Evolutionary conservation across 2,797 vertebrate species (phyloP), one percentile per base, ranked within the genome.

Genomic region (Streptopelia turtur): DNA sequence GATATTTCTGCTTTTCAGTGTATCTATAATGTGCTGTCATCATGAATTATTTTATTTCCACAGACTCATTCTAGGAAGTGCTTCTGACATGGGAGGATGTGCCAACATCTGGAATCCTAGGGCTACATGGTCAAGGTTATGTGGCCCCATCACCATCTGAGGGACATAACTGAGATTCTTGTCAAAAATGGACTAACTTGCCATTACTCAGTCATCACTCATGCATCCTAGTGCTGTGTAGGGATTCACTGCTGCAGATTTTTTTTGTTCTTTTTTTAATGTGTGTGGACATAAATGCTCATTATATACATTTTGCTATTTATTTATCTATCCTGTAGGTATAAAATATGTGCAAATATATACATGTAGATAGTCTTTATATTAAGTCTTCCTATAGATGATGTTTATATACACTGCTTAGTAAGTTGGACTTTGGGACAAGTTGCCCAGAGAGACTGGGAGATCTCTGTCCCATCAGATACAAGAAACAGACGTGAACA

Each of bases 151-250:
- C 72, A 43, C 52, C 24, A n/a, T 66, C 33, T 68, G 60, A 82
- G 60, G 35, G n/a, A 21, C 74, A 13, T 86, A 87, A 90, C 59
- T 72, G 74, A 91, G 85, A 69, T 66, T 76, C 59, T 59, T 76
- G 85, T 86, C 65, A 90, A 50, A 92, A 94, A 56, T 14, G 17
- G 50, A 59, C 47, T 60, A 47, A 13, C 39, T 41, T 64, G 56
- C 70, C 63, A 76, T 91, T 90, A 75, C 65, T 96, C 94, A 45
- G 56, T 82, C 89, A 60, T 90, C 35, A 30, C 39, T 89, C 74
- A 79, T 24, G 56, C 37, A 82, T 56, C 55, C 69, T 41, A 15
- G 50, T 27, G 28, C 79, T 76, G 61, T 37, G 18, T 60, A 56
- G 61, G 16, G 70, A 75, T 60, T 87, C 68, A 50, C 24, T 28